Percentiles rank a stretch among this genome's conserved stretches.
Evolutionary conservation across 2,113 vertebrate species (phyloP).

Genomic region (Myrmecophaga tridactyla): DNA sequence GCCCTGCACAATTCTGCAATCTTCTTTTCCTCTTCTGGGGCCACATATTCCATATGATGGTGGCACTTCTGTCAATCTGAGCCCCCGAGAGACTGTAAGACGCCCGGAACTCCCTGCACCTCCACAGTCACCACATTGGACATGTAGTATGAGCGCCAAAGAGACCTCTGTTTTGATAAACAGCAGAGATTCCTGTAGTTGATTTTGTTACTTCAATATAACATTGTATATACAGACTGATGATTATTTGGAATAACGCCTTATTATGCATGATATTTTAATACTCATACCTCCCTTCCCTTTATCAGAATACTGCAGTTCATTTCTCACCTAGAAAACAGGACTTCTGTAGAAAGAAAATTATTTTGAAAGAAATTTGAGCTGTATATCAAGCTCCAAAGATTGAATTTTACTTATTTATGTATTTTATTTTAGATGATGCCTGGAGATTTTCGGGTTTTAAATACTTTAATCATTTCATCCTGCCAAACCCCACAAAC

Average conservation of each 20-base stretch:
- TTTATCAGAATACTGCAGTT: background rate
- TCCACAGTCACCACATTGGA: background rate
- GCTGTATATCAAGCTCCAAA: background rate
- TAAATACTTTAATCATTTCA: background rate
- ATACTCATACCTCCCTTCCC: background rate
- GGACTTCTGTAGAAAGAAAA: background rate
- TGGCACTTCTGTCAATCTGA: background rate
- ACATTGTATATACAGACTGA: background rate
- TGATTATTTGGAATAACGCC: background rate
- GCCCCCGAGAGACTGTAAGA: background rate
- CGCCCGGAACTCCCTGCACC: background rate
- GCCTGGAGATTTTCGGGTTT: slow-evolving; percentile 34
- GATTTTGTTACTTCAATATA: background rate
- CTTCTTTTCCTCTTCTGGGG: background rate
- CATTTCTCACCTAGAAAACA: slow-evolving; percentile 13
- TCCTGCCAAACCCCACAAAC: background rate
- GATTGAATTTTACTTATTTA: background rate
- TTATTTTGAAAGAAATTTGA: background rate
- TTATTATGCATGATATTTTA: background rate
- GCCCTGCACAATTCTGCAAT: background rate
- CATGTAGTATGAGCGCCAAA: background rate
- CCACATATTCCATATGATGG: background rate
- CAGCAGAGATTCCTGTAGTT: background rate
- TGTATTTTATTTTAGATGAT: slow-evolving; percentile 19
- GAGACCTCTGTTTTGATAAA: background rate